These are phyloP conservation scores for Sceloporus tristichus DNA, from an alignment of 2,113 vertebrate species.

Conservation along the genomic window DNA sequence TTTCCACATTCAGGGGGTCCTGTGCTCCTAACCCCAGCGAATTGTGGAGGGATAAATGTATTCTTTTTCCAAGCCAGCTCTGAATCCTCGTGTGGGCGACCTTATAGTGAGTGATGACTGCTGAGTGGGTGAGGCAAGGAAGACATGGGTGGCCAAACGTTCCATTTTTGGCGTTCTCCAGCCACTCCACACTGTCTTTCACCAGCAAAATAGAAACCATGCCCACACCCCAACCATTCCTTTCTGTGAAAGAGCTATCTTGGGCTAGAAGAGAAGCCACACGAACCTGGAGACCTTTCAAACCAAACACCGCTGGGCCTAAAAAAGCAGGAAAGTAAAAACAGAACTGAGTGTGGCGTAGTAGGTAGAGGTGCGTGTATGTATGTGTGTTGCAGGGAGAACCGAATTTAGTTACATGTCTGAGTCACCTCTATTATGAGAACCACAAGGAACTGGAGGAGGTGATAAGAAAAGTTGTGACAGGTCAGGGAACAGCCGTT, in stretches of 20 bases:
- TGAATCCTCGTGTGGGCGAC: not conserved
- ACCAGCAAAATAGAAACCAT: not conserved
- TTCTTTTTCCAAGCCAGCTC: not conserved
- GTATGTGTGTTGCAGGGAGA: no score
- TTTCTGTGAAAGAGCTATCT: not conserved
- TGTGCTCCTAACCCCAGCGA: no score
- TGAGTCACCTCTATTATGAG: not conserved
- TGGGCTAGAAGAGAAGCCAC: not conserved
- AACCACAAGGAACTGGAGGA: not conserved
- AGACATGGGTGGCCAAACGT: not conserved
- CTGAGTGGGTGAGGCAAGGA: not conserved
- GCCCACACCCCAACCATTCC: not conserved
- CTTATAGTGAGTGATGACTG: not conserved
- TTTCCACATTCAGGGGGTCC: no score
- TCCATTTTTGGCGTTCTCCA: not conserved
- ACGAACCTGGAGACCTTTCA: not conserved
- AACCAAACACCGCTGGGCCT: not conserved
- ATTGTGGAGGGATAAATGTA: no score
- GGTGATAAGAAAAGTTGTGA: not conserved
- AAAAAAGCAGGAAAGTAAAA: no score
- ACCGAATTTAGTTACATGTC: not conserved
- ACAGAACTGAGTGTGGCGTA: no score
- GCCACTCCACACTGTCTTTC: not conserved
- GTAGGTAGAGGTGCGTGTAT: no score
- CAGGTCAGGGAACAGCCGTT: not conserved